Percentiles rank a stretch among this genome's conserved stretches.
phyloP scores from a whole-genome alignment of 2,113 vertebrate species.

The Eubucco bourcierii region DNA sequence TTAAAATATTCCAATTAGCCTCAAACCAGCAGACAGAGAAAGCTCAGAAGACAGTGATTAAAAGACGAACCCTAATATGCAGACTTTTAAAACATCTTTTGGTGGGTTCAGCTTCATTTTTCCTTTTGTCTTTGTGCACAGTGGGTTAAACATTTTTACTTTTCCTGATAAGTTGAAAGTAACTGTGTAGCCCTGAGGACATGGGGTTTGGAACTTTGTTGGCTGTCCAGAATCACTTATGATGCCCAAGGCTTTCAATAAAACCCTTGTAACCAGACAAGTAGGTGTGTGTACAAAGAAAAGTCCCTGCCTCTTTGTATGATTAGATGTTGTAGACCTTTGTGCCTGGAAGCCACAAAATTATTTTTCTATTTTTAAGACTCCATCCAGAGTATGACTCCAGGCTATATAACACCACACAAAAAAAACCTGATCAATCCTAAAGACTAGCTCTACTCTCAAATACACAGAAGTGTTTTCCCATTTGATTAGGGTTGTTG shows the following conservation, averaged over 20 bases:
- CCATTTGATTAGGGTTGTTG: background rate
- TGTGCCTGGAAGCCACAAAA: background rate
- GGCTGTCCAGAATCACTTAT: background rate
- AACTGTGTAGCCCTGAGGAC: background rate
- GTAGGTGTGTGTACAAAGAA: background rate
- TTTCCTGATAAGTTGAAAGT: background rate
- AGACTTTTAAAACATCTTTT: background rate
- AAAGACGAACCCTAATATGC: background rate
- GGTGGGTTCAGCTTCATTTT: background rate
- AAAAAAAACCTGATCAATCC: background rate
- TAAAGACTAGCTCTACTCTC: background rate
- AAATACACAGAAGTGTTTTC: background rate
- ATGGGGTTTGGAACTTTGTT: background rate
- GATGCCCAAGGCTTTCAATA: background rate
- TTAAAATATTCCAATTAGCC: too few species aligned
- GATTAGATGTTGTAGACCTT: background rate
- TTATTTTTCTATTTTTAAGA: background rate
- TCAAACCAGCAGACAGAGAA: too few species aligned
- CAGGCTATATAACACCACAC: background rate
- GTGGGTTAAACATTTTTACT: background rate
- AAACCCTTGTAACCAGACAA: background rate
- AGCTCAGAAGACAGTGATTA: background rate
- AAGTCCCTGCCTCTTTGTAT: background rate
- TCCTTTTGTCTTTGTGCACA: background rate
- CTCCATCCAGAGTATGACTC: background rate